Evolutionary conservation across 2,888 invertebrate species (phyloP), one percentile per base, ranked within the genome.

Genomic region (Invenusta paracnida): DNA sequence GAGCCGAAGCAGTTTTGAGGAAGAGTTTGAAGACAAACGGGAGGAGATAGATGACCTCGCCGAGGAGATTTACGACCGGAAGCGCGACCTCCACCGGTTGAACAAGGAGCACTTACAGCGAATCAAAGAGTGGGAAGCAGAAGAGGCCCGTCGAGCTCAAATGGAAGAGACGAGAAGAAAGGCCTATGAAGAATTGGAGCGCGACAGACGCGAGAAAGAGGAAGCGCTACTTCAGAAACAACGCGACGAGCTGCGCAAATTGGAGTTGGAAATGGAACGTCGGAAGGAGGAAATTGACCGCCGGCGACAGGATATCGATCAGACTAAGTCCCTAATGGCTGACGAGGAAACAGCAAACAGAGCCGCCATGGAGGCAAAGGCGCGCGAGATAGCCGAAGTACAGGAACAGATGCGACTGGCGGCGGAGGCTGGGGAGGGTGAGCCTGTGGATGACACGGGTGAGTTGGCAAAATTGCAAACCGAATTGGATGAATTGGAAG

Each of bases 401-500:
- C 73, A 73, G 23, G 73, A 73, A 23, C 73, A 73, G 23, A 73
- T 73, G 25, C 17, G 73, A n/a, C 17, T 48, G 48, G 48, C 48
- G 11, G 17, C 5, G 25, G 27, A 73, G 5, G 73, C 17, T 2
- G 27, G 27, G 17, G 5, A 5, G 23, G 5, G 5, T 13, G 73
- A 23, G 25, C 73, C 73, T 2, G 23, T 73, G 2, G 73, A 73
- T 5, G 73, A 13, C 2, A 73, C 5, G 11, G 27, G 25, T 73
- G 73, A 73, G 5, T 25, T 73, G 17, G 2, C 5, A 23, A 73
- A 5, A 2, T 25, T 73, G 27, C 73, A 73, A 73, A 23, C 17
- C 11, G 73, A 73, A 73, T 73, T 73, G 73, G 73, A 73, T 23
- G 73, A 73, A 5, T 73, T 73, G 73, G 73, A 73, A 73, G 23